Percentiles rank a stretch among this genome's conserved stretches.
Conservation (phyloP, 1,140 invertebrate genomes). For the Apis dorsata region DNA sequence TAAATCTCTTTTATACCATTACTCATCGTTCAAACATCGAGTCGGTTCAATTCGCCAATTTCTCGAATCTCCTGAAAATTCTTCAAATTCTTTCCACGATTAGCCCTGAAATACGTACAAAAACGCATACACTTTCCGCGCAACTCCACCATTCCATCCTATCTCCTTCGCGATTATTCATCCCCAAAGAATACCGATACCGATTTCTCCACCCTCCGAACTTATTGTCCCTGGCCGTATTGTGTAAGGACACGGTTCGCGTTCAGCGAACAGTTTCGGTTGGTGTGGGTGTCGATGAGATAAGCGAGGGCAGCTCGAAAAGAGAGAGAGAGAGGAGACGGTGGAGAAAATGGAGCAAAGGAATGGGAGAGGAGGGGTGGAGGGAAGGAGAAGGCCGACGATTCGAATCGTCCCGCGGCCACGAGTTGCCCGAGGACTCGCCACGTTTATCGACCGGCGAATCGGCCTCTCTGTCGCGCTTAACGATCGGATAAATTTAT, state of each 20-base stretch:
- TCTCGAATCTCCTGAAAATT: too few relatives aligned
- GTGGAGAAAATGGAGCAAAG: constrained; percentile 42
- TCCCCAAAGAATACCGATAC: neutral
- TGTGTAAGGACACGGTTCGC: constrained; percentile 23
- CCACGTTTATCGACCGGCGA: constrained; percentile 43
- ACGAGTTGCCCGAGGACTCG: constrained; percentile 28
- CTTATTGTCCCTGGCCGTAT: constrained; percentile 15
- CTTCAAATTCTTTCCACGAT: too few relatives aligned
- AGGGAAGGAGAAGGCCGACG: neutral
- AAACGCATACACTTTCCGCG: too few relatives aligned
- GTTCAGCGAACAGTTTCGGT: constrained; percentile 17
- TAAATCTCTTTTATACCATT: too few relatives aligned
- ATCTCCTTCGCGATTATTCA: neutral
- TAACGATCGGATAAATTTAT: constrained; percentile 57
- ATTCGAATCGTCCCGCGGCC: constrained; percentile 32
- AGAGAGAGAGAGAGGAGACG: neutral
- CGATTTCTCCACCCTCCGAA: constrained; percentile 9
- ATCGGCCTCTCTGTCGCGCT: constrained; percentile 41
- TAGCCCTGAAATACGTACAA: too few relatives aligned
- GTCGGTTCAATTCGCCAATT: too few relatives aligned
- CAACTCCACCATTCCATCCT: too few relatives aligned
- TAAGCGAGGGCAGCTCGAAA: constrained; percentile 29
- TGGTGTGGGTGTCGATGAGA: constrained; percentile 56
- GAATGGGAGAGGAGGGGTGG: constrained; percentile 10
- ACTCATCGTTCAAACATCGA: too few relatives aligned